Evolutionary conservation across 2,113 vertebrate species (phyloP).

Genomic region (Oryzias woworae): DNA sequence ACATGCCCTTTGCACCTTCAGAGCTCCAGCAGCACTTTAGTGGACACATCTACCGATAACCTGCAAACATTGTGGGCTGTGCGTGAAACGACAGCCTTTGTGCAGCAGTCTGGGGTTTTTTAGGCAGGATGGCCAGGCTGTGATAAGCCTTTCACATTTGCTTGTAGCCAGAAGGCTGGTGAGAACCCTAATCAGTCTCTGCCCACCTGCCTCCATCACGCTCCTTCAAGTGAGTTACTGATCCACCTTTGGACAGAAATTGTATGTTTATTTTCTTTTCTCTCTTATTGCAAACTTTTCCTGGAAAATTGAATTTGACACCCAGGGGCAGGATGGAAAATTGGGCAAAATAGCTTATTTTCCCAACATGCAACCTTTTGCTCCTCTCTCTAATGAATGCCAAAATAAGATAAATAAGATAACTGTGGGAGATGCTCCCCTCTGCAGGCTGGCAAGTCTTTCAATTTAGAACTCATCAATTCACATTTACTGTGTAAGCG

Average conservation of each 20-base stretch:
- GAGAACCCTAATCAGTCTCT: constrained; percentile 61
- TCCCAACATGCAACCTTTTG: constrained; percentile 68
- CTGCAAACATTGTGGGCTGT: constrained; percentile 22
- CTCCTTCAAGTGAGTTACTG: constrained; percentile 76
- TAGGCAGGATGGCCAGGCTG: constrained; percentile 58
- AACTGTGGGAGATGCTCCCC: constrained; percentile 65
- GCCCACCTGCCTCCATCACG: constrained; percentile 45
- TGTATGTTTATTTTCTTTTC: constrained; percentile 72
- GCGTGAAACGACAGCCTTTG: constrained; percentile 37
- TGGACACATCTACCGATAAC: constrained; percentile 19
- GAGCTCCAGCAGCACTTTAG: constrained; percentile 25
- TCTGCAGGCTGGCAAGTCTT: constrained; percentile 19
- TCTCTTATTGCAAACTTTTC: constrained; percentile 71
- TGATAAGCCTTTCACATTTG: constrained; percentile 67
- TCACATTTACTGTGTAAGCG: constrained; percentile 42
- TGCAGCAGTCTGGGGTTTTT: constrained; percentile 45
- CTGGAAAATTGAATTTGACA: constrained; percentile 86
- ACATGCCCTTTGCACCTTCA: constrained; percentile 1
- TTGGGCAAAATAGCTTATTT: constrained; percentile 81
- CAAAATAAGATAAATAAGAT: constrained; percentile 77
- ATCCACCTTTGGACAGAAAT: constrained; percentile 75
- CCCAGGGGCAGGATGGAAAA: constrained; percentile 80
- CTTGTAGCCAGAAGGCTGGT: constrained; percentile 63
- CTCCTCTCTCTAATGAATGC: constrained; percentile 71
- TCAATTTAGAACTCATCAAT: constrained; percentile 63